A percentile compares a stretch with the other conserved stretches of the same genome.
Conservation (phyloP, 2,797 vertebrate species). For the Brachyrhaphis roseni region DNA sequence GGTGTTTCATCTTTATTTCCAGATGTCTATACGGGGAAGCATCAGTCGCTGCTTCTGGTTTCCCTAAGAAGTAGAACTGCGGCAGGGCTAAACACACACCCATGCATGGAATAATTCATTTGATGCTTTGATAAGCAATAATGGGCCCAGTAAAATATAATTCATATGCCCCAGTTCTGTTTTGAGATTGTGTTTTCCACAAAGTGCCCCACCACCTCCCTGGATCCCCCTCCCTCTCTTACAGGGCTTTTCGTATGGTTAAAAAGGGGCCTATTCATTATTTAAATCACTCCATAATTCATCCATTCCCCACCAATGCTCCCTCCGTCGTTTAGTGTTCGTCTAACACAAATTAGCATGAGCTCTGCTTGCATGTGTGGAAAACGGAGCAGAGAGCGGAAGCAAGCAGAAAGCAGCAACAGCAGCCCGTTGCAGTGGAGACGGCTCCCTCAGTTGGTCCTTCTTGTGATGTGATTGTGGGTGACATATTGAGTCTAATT, state of each 20-base stretch:
- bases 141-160: constrained; percentile 67
- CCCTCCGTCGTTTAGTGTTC: constrained; percentile 34
- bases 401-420: constrained; percentile 40
- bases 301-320: constrained; percentile 62
- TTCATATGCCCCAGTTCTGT: constrained; percentile 65
- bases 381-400: constrained; percentile 38
- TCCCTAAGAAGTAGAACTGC: constrained; percentile 41
- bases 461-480: constrained; percentile 87
- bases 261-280: constrained; percentile 70
- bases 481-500: constrained; percentile 93
- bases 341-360: constrained; percentile 61
- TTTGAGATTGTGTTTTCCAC: constrained; percentile 44
- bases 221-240: constrained; percentile 36
- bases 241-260: constrained; percentile 48
- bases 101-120: constrained; percentile 60
- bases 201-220: constrained; percentile 57
- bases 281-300: constrained; percentile 77
- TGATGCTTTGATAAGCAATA: constrained; percentile 70
- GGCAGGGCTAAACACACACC: constrained; percentile 8
- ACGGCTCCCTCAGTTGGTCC: constrained; percentile 63
- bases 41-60: constrained; percentile 32
- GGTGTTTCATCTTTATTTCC: constrained; percentile 42
- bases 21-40: constrained; percentile 22
- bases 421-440: constrained; percentile 47
- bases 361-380: constrained; percentile 44